Base-by-base conservation (phyloP, 2,113 vertebrate genomes). In the Columba janthina region DNA sequence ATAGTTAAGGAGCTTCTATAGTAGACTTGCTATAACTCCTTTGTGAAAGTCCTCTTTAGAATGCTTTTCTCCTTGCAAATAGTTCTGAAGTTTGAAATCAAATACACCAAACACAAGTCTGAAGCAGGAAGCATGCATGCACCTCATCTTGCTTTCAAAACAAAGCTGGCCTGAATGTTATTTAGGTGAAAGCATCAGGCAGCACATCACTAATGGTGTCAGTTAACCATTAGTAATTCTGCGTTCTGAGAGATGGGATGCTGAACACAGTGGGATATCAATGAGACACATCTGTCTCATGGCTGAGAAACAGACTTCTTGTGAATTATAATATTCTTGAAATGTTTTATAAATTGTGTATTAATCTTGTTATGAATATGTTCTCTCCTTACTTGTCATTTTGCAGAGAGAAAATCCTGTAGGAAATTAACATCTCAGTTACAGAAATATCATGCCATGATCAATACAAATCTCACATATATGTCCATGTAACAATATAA, bases 251-350 rank as follows among this genome's bases (percentile, higher is more conserved):
- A 65, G 13, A 50, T 15, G 31, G 26, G 65, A 32, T 61, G 81
- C 22, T 77, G 74, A 61, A 85, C 0, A 0, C 22, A 56, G 44
- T 1, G 3, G 51, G 54, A 78, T 15, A 53, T 38, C 50, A 66
- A 5, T 28, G 50, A 15, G 34, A 7, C 22, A 29, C 53, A 67
- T 90, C 54, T 89, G 50, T 64, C 56, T 82, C 32, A 64, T 2
- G 2, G 26, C 25, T 82, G 70, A 82, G 36, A 84, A 85, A 40
- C 13, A 72, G 44, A 6, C 6, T 93, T 67, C 50, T 66, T 67
- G 28, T 56, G 42, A 82, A 73, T 62, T 60, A 54, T 11, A 42
- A 26, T 36, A 16, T 38, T 92, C 32, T 67, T 75, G 46, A 81
- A 77, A 54, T 65, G 12, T n/a, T 85, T 67, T 58, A 60, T 64